Percentiles rank a stretch among this genome's conserved stretches.
Evolutionary conservation across 2,113 vertebrate species (phyloP).

Genomic region (Anser cygnoides): DNA sequence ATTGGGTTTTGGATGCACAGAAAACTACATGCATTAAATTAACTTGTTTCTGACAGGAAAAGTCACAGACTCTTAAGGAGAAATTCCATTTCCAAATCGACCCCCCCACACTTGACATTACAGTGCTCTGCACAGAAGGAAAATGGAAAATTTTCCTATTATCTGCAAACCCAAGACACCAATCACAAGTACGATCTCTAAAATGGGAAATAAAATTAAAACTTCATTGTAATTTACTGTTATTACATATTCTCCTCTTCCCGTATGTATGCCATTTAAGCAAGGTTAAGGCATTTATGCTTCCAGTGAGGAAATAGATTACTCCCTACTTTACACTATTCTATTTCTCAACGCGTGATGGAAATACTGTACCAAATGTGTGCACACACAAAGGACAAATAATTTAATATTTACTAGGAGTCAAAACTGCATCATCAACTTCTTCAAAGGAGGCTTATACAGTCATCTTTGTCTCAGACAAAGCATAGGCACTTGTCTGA

Average conservation of each 20-base stretch:
- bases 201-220: background rate
- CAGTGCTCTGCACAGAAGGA: background rate
- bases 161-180: background rate
- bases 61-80: background rate
- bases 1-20: background rate
- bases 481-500: background rate
- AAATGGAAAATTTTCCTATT: background rate
- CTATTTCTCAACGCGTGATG: background rate
- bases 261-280: background rate
- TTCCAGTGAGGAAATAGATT: background rate
- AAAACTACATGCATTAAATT: background rate
- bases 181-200: background rate
- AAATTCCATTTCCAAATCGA: constrained; percentile 1
- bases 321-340: background rate
- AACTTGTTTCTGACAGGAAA: constrained; percentile 12
- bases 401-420: background rate
- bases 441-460: background rate
- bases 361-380: background rate
- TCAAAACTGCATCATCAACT: background rate
- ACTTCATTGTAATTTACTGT: background rate
- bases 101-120: background rate
- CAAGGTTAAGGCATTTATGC: background rate
- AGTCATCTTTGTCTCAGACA: background rate
- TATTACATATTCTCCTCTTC: background rate
- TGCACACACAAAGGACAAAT: background rate